Conservation (phyloP, 1,140 invertebrate species). For the Pseudomyrmex cubaensis region DNA sequence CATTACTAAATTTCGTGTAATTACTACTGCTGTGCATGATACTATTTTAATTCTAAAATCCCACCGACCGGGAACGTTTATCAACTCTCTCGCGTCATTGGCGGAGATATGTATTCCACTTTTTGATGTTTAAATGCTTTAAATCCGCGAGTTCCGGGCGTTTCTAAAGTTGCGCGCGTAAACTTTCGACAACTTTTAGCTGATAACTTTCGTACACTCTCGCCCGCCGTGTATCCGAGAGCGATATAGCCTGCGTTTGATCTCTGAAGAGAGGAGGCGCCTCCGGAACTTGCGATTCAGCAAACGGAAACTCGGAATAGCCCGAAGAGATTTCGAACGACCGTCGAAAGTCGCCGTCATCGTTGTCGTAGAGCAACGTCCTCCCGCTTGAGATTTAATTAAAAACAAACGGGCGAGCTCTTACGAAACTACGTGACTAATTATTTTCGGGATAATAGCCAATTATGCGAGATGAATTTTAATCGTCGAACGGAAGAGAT, state of each 20-base stretch:
- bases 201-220: slow-evolving; percentile 49
- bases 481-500: slow-evolving; percentile 44
- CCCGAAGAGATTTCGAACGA: slow-evolving; percentile 46
- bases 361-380: background rate
- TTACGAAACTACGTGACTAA: slow-evolving; percentile 58
- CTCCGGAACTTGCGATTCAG: slow-evolving; percentile 36
- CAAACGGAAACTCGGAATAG: slow-evolving; percentile 53
- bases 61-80: background rate
- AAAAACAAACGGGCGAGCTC: slow-evolving; percentile 49
- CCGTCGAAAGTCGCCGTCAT: slow-evolving; percentile 26
- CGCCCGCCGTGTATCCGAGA: slow-evolving; percentile 23
- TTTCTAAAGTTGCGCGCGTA: slow-evolving; percentile 12
- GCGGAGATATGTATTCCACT: background rate
- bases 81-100: background rate
- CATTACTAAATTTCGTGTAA: background rate
- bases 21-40: background rate
- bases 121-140: slow-evolving; percentile 39
- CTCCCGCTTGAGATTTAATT: slow-evolving; percentile 38
- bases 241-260: slow-evolving; percentile 49
- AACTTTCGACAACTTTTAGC: slow-evolving; percentile 51
- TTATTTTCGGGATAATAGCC: slow-evolving; percentile 54
- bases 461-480: slow-evolving; percentile 60
- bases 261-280: slow-evolving; percentile 22
- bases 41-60: slow-evolving; percentile 1
- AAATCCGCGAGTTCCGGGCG: slow-evolving; percentile 10